Base-by-base conservation (phyloP, 92 coral and sea anemone genomes). In the Blastomussa wellsi region DNA sequence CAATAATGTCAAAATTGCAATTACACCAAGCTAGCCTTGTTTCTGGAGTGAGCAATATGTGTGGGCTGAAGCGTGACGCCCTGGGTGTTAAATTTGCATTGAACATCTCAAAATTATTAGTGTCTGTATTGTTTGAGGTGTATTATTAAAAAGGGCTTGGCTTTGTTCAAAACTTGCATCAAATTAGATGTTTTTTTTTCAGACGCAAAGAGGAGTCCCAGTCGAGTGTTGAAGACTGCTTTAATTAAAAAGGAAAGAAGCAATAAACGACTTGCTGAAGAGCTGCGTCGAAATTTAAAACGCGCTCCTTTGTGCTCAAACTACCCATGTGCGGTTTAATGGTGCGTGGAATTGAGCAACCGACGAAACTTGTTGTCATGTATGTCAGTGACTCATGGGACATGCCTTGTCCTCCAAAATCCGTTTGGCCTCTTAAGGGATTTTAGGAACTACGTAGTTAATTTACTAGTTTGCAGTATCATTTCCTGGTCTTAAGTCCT, bases 221-320 rank as follows among this genome's bases (percentile, higher is more conserved):
- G 7, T 37, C 19, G 2, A 17, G 44, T 36, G 22, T 69, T 17
- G 10, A 31, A 13, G 22, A 70, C 44, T 69, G 39, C 74, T 31
- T 8, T 68, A 2, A n/a, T n/a, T n/a, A n/a, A n/a, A 68, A 70
- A 36, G n/a, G 74, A 42, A 68, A 68, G 24, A 14, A 70, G 75
- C n/a, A 70, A 20, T 47, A 17, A 20, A 36, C 20, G 74, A 35
- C 35, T 8, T 5, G 75, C 26, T 17, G 14, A 17, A 67, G 7
- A 35, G 36, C 19, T 9, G 19, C 20, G 72, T 0, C 20, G n/a
- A n/a, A n/a, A 9, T 22, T 0, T 52, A 35, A 53, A 41, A 57
- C 69, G 81, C 70, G 81, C 81, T 77, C 36, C 0, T 36, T 77
- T 19, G 42, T 37, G 81, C 81, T 57, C 36, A 70, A 5, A 70